phyloP scores from a whole-genome alignment of 2,888 invertebrate genomes.

The Melieria crassipennis region DNA sequence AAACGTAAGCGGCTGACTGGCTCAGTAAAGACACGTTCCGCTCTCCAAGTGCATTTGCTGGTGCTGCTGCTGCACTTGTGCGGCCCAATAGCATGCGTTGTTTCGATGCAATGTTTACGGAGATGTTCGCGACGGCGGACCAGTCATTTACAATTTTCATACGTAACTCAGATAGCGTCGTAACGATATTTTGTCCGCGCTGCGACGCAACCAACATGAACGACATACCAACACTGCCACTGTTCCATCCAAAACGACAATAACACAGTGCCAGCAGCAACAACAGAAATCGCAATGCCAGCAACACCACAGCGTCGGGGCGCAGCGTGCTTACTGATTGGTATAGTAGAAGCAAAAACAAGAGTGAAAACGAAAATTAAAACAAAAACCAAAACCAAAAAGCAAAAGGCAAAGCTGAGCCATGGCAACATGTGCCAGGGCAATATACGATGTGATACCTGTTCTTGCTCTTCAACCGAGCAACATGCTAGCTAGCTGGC shows the following conservation, averaged over 20 bases:
- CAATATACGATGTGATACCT: too few species aligned
- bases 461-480: too few species aligned
- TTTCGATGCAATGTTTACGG: too few species aligned
- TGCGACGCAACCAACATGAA: constrained; percentile 49
- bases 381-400: constrained; percentile 19
- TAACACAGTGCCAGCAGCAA: constrained; percentile 12
- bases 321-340: too few species aligned
- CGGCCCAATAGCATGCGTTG: too few species aligned
- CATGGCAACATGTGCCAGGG: constrained; percentile 29
- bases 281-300: constrained; percentile 1
- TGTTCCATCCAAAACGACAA: constrained; percentile 20
- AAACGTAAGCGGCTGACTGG: constrained; percentile 1
- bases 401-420: constrained; percentile 23
- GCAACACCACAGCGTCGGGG: constrained; percentile 6
- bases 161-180: constrained; percentile 18
- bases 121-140: too few species aligned
- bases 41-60: background rate
- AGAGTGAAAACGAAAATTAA: constrained; percentile 34
- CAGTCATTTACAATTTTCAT: too few species aligned
- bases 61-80: background rate
- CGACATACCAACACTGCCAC: constrained; percentile 51
- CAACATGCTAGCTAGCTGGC: too few species aligned
- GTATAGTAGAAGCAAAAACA: constrained; percentile 1
- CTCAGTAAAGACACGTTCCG: constrained; percentile 1
- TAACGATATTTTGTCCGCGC: constrained; percentile 39